Evolutionary conservation across 64 coral and sea anemone genomes (phyloP), one percentile per base, ranked within the genome.

Genomic region (Stichodactyla helianthus): DNA sequence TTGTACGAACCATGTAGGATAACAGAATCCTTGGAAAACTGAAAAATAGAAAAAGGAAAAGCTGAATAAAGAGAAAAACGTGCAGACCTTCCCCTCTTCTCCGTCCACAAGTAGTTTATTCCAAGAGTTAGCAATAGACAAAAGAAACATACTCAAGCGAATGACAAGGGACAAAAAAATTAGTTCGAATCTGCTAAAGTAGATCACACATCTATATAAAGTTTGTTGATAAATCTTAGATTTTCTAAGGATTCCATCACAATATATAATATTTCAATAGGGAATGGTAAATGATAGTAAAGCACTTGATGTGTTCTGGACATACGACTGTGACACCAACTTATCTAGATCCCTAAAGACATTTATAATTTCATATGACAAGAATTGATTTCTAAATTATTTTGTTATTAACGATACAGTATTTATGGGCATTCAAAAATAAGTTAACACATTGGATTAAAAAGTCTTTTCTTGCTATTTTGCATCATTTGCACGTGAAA

Each of bases 361-460:
- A 51, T 22, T 9, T 79, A 79, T 79, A 50, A 52, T 10, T 81
- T 81, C 6, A 52, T 81, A 53, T 4, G 68, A n/a, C 5, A 8
- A 74, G 9, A n/a, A 74, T 74, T 20, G 8, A 23, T 20, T 71
- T 27, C 68, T 74, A 74, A 27, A 65, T 65, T 65, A 65, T n/a
- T 65, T 65, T 65, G 18, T 65, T 65, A 65, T 74, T 74, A 35
- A 74, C 68, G 25, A 74, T 74, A 74, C 22, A 74, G 25, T 35
- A 81, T 51, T 54, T 81, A 81, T 19, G 52, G 16, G 78, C 51
- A 52, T 81, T 81, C 78, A 81, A 81, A 81, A 81, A 81, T 81
- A 81, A 81, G 78, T 81, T 81, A 81, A 81, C 78, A 81, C 78
- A 81, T 81, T 81, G 78, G 78, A 18, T 54, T 81, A 52, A 52